phyloP scores from a whole-genome alignment of 2,888 invertebrate genomes.

The Didymodactylos carnosus region DNA sequence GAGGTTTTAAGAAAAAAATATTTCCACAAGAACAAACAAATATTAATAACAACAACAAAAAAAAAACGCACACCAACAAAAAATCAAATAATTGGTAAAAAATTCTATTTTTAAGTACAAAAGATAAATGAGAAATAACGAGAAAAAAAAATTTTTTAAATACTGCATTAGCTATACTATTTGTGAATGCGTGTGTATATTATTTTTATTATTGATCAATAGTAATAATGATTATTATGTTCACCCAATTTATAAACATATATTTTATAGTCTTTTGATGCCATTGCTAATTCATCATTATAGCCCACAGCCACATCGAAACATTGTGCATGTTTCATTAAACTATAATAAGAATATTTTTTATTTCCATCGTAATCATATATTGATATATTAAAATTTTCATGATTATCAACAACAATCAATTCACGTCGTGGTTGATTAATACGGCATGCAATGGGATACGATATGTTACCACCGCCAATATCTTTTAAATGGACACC shows the following conservation, averaged over 20 bases:
- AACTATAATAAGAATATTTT: background rate
- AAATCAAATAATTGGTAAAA: background rate
- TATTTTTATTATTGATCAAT: too few relatives aligned
- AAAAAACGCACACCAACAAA: background rate
- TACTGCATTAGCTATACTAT: too few relatives aligned
- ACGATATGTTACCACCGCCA: background rate
- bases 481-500: background rate
- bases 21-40: too few relatives aligned
- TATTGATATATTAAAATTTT: background rate
- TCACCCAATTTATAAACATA: background rate
- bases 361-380: conserved; percentile 1
- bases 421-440: background rate
- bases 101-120: background rate
- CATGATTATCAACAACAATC: background rate
- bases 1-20: too few relatives aligned
- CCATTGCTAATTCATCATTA: background rate
- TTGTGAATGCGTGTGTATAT: too few relatives aligned
- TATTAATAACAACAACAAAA: too few relatives aligned
- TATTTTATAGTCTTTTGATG: background rate
- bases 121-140: background rate
- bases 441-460: background rate
- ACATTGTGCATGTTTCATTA: conserved; percentile 2
- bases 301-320: background rate
- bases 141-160: background rate
- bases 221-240: background rate